A percentile compares a stretch with the other conserved stretches of the same genome.
Conservation (phyloP, 2,797 vertebrate species). For the Channa striata region DNA sequence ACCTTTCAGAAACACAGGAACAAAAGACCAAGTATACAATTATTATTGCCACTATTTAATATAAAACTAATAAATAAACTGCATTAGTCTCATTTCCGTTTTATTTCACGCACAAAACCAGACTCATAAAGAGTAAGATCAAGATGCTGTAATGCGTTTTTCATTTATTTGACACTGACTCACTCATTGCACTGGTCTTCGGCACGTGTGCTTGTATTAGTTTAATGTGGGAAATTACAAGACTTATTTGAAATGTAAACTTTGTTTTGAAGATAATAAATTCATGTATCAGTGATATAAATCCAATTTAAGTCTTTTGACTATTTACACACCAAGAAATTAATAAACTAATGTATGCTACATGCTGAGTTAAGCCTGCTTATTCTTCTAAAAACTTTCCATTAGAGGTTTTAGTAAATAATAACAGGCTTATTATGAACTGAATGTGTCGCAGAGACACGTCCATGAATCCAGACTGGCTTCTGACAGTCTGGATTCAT, state of each 20-base stretch:
- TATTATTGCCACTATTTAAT: too few species aligned
- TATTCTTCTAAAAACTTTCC: slow-evolving; percentile 6
- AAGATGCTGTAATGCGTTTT: too few species aligned
- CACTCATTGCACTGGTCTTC: neutral
- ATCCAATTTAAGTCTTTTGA: too few species aligned
- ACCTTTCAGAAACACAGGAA: too few species aligned
- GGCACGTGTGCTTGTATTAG: neutral
- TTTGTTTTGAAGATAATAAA: neutral
- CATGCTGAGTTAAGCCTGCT: neutral
- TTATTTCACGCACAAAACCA: neutral
- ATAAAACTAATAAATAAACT: too few species aligned
- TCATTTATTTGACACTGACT: too few species aligned
- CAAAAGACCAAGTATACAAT: too few species aligned
- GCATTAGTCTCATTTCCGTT: neutral
- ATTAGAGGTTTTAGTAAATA: slow-evolving; percentile 33
- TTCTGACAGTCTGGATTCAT: too few species aligned
- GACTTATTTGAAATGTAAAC: neutral
- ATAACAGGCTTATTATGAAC: slow-evolving; percentile 39
- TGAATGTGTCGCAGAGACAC: slow-evolving; percentile 46
- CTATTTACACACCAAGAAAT: too few species aligned
- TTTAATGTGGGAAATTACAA: neutral
- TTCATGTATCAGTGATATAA: too few species aligned
- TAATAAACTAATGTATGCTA: neutral
- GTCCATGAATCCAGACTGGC: too few species aligned
- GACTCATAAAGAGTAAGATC: neutral